Conservation (phyloP, 2,888 invertebrate genomes). For the Euproctis similis region DNA sequence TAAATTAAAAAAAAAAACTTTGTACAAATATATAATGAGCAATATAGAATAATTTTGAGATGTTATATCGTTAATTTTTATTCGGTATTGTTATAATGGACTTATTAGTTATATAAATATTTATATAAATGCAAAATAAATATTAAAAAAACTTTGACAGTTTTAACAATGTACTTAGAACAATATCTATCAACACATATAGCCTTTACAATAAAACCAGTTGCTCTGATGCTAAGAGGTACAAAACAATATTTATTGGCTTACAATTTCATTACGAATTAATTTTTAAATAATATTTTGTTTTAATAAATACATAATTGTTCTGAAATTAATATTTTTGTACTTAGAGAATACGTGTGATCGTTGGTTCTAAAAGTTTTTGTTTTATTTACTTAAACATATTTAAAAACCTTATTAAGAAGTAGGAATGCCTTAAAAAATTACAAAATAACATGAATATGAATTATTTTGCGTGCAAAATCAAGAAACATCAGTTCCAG, state of each 20-base stretch:
- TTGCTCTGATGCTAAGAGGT: constrained; percentile 69
- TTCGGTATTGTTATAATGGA: constrained; percentile 60
- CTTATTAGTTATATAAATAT: constrained; percentile 56
- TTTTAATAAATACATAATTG: constrained; percentile 56
- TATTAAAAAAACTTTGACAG: constrained; percentile 35
- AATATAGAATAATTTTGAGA: constrained; percentile 68
- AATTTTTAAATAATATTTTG: constrained; percentile 27
- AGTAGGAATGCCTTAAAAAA: too few relatives aligned
- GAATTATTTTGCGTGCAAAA: too few relatives aligned
- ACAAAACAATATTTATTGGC: constrained; percentile 65
- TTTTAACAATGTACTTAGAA: constrained; percentile 43
- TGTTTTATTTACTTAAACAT: too few relatives aligned
- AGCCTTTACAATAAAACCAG: constrained; percentile 51
- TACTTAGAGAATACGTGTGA: constrained; percentile 64
- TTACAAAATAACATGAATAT: too few relatives aligned
- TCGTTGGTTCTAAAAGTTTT: constrained; percentile 29
- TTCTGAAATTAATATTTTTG: constrained; percentile 71
- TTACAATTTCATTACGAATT: constrained; percentile 43
- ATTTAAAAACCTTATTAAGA: too few relatives aligned
- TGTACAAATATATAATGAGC: constrained; percentile 75
- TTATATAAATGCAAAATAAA: too few relatives aligned
- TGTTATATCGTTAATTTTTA: constrained; percentile 57
- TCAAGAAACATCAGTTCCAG: too few relatives aligned
- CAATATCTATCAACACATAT: constrained; percentile 25
- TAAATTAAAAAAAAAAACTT: too few relatives aligned